Base-by-base conservation (phyloP, 1,140 invertebrate species). In the Megalopta genalis region DNA sequence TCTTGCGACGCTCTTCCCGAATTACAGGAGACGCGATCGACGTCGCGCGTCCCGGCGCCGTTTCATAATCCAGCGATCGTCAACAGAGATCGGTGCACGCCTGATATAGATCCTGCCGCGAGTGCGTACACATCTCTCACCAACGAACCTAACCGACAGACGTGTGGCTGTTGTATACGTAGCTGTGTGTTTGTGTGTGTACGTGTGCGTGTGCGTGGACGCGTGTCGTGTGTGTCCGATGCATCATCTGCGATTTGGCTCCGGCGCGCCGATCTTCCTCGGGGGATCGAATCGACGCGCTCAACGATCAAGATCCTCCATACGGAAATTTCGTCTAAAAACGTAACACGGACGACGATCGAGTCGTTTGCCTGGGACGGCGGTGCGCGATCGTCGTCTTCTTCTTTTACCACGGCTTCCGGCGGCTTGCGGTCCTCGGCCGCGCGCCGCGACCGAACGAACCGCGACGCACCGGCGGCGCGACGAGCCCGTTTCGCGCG, bases 301-400 rank as follows among this genome's bases (percentile, higher is more conserved):
- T 62, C 18, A 37, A 63, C 37, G 37, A 42, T 42, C 8, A 10
- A 18, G n/a, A 52, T 49, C 46, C 60, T 42, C 25, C 46, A 14
- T n/a, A 7, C 12, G 27, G 16, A 42, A 54, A 23, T 70, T 32
- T 23, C 2, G 42, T 39, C 64, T 42, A 23, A 23, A n/a, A 62
- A 62, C 60, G 16, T 14, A 25, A 37, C 14, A 21, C 18, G 60
- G 23, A 52, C 16, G 18, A 63, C 27, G 62, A 63, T 63, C 42
- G 63, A 52, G 23, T 69, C 42, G 59, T 81, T 62, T 78, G 52
- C 8, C 39, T 59, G 74, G 68, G 49, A 73, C 65, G 75, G 49
- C 57, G 63, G 37, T 37, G 32, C n/a, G 63, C n/a, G 23, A 32
- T 42, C 9, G 18, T 37, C 6, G 14, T 12, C 42, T 12, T 46